These are phyloP conservation scores for Leucoptera coffeella DNA, from an alignment of 2,888 invertebrate species.

Conservation along the genomic window DNA sequence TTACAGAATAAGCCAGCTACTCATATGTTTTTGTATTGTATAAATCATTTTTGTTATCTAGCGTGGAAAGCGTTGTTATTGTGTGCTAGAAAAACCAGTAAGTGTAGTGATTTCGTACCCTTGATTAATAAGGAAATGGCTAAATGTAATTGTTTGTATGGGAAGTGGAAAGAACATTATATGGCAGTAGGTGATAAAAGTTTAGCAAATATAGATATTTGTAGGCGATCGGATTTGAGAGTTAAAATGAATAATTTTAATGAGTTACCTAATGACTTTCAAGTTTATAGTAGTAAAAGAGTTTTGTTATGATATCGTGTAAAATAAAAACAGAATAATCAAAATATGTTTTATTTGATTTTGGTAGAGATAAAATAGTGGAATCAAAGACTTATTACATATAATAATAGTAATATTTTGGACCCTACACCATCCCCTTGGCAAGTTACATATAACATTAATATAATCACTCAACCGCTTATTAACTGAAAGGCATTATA, in stretches of 20 bases:
- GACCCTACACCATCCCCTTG: too few species aligned
- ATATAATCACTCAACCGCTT: too few species aligned
- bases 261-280: constrained; percentile 21
- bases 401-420: too few species aligned
- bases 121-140: constrained; percentile 21
- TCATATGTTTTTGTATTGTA: constrained; percentile 26
- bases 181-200: constrained; percentile 23
- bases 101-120: constrained; percentile 24
- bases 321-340: too few species aligned
- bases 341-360: too few species aligned
- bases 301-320: too few species aligned
- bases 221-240: constrained; percentile 24
- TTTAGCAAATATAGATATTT: constrained; percentile 22
- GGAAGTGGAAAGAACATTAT: constrained; percentile 34
- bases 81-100: constrained; percentile 28
- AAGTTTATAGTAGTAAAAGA: constrained; percentile 17
- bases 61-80: constrained; percentile 32
- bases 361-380: too few species aligned
- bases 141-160: constrained; percentile 34
- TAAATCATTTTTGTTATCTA: constrained; percentile 37
- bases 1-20: constrained; percentile 17
- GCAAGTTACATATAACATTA: too few species aligned
- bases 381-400: too few species aligned
- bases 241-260: constrained; percentile 20
- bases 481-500: too few species aligned